These are phyloP conservation scores for Nasonia giraulti DNA, from an alignment of 1,140 invertebrate species.

Conservation along the genomic window DNA sequence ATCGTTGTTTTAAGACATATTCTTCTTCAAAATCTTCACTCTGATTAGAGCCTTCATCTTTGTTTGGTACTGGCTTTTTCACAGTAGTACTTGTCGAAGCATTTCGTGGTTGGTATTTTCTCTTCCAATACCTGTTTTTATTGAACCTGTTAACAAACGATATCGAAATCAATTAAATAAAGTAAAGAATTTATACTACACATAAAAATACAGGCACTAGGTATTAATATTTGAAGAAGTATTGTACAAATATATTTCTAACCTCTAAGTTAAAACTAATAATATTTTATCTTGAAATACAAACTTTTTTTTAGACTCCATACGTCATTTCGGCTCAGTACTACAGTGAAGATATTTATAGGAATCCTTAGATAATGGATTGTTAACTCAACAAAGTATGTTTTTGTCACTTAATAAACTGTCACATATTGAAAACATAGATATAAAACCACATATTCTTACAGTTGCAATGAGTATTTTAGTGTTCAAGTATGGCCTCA, in stretches of 20 bases:
- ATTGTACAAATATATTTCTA: background rate
- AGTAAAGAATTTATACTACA: too few relatives aligned
- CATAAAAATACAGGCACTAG: too few relatives aligned
- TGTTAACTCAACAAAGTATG: too few relatives aligned
- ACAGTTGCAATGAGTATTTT: background rate
- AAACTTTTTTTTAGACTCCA: constrained; percentile 50
- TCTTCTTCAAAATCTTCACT: constrained; percentile 46
- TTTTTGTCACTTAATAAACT: background rate
- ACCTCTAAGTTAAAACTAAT: background rate
- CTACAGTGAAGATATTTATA: background rate
- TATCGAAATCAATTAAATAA: background rate
- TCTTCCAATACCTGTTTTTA: constrained; percentile 40
- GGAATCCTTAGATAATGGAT: background rate
- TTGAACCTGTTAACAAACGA: constrained; percentile 14
- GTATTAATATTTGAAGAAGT: background rate
- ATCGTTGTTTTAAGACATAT: constrained; percentile 30
- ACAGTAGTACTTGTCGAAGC: background rate
- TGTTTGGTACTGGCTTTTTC: background rate
- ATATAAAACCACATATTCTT: background rate
- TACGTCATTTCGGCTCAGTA: constrained; percentile 31
- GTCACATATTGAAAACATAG: background rate
- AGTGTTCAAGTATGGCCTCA: background rate
- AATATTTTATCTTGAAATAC: constrained; percentile 8
- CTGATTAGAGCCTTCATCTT: background rate
- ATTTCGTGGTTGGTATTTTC: constrained; percentile 36